Evolutionary conservation across 2,113 vertebrate genomes (phyloP).

Genomic region (Elachura formosa): DNA sequence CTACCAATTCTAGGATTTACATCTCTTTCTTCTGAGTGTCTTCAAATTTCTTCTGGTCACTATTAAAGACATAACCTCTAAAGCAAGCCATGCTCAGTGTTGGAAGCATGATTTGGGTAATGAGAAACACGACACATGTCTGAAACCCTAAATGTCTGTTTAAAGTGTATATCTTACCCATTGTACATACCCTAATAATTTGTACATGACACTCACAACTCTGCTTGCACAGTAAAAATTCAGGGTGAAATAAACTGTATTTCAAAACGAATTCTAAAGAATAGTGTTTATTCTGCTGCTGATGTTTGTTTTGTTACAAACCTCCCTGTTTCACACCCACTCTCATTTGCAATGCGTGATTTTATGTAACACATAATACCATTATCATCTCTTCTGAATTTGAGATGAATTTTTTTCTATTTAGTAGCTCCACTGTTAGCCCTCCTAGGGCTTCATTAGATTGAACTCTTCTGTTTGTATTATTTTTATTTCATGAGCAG

Average conservation of each 20-base stretch:
- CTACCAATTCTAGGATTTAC: neutral
- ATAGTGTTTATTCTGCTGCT: neutral
- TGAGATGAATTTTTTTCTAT: neutral
- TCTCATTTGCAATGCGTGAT: neutral
- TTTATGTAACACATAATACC: neutral
- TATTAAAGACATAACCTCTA: neutral
- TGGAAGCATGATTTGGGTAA: neutral
- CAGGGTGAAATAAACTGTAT: neutral
- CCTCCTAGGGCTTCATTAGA: conserved; percentile 1
- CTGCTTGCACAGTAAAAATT: neutral
- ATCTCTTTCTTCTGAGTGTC: neutral
- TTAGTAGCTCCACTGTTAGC: neutral
- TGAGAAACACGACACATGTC: neutral
- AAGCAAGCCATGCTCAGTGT: neutral
- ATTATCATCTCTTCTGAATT: neutral
- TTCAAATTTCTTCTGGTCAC: neutral
- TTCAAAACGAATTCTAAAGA: neutral
- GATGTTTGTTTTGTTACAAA: neutral
- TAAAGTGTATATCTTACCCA: neutral
- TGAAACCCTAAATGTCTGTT: neutral
- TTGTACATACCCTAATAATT: neutral
- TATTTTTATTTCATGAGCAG: conserved; percentile 1
- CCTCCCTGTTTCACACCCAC: neutral
- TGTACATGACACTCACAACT: neutral
- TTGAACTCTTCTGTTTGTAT: neutral